Evolutionary conservation across 2,888 invertebrate species (phyloP).

Genomic region (Nowickia ferox): DNA sequence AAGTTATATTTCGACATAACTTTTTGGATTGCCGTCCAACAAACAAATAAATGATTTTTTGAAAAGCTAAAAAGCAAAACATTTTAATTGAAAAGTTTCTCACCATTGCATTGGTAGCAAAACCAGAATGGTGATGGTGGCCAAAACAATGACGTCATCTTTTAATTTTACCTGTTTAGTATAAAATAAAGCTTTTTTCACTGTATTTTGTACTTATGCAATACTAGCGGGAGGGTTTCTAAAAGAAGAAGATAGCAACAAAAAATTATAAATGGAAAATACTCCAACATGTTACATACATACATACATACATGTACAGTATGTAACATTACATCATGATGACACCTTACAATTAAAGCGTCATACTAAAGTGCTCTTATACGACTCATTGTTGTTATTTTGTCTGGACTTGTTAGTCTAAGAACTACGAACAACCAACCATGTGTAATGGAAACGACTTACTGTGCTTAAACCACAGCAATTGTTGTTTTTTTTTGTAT

Average conservation of each 20-base stretch:
- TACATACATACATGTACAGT: too few species aligned
- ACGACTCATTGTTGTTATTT: constrained; percentile 29
- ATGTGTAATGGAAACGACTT: constrained; percentile 62
- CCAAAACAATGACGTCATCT: constrained; percentile 59
- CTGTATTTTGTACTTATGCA: constrained; percentile 16
- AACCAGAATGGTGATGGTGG: constrained; percentile 37
- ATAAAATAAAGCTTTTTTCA: neutral
- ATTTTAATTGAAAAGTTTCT: constrained; percentile 40
- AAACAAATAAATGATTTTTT: neutral
- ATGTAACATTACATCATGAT: constrained; percentile 54
- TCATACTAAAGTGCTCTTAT: constrained; percentile 43
- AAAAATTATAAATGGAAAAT: neutral
- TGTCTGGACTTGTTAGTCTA: constrained; percentile 30
- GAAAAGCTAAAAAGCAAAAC: constrained; percentile 31
- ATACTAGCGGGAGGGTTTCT: neutral
- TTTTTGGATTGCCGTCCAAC: constrained; percentile 1
- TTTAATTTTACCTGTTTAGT: constrained; percentile 25
- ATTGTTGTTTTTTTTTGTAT: constrained; percentile 43
- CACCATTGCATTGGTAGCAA: constrained; percentile 53
- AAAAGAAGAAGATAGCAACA: neutral
- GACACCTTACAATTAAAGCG: constrained; percentile 58
- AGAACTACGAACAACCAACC: constrained; percentile 30
- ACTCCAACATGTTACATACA: neutral
- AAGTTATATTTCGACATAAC: neutral
- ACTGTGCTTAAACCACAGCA: constrained; percentile 67